Base-by-base conservation (phyloP, 2,797 vertebrate species). In the Cyclopterus lumpus region DNA sequence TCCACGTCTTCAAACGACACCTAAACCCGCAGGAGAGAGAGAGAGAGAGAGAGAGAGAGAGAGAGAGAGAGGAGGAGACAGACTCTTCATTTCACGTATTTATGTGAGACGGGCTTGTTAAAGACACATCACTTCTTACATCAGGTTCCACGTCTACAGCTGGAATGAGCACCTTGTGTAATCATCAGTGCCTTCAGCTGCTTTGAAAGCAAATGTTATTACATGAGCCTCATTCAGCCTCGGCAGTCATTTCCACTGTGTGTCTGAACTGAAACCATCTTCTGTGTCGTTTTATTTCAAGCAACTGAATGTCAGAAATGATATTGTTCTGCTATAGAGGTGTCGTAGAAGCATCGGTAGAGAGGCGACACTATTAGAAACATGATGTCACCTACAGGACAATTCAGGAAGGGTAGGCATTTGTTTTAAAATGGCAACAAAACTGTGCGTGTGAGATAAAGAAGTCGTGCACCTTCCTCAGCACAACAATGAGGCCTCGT, bases 1-100 rank as follows among this genome's bases (percentile, higher is more conserved):
- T 97, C 97, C 87, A 97, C 93, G 0, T 99, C 97, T 89, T 99
- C 97, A 0, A 95, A 98, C 0, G 97, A 97, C 75, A 99, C 96
- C 97, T 98, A 73, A 26, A 42, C 18, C n/a, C 55, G 38, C 14
- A 26, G 44, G 30, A 8, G 40, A n/a, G n/a, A 51, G 48, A 60
- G 38, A 20, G n/a, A 51, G 49, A 59, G n/a, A n/a, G n/a, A n/a
- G n/a, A n/a, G n/a, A n/a, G n/a, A n/a, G n/a, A n/a, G n/a, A n/a
- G n/a, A n/a, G n/a, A n/a, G n/a, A n/a, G n/a, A n/a, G n/a, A n/a
- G n/a, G 4, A 22, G 10, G 12, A 30, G 14, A n/a, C 4, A 14
- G 16, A 30, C 6, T 0, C 2, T 18, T 44, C 15, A 18, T 16
- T 44, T 16, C 15, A 16, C 5, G 40, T 42, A 15, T 42, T 42